phyloP scores from a whole-genome alignment of 2,113 vertebrate genomes.

The Beaufortia kweichowensis region DNA sequence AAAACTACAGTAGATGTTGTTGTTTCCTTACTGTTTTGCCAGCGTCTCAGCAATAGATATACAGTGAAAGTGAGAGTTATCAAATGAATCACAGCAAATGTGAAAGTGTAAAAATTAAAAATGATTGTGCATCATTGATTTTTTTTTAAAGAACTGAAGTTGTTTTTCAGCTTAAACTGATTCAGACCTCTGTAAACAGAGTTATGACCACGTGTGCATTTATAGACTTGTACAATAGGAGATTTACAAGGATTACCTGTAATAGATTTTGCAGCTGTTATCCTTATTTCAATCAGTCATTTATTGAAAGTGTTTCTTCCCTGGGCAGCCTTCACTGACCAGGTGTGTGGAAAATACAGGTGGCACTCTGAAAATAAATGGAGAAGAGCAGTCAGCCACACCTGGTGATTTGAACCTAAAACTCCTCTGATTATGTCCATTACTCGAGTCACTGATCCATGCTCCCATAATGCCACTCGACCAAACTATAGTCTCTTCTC shows the following conservation, averaged over 20 bases:
- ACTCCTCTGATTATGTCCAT: conserved; percentile 47
- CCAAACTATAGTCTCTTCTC: conserved; percentile 35
- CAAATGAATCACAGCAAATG: not conserved
- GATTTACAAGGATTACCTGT: conserved; percentile 6
- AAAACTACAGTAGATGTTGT: not conserved
- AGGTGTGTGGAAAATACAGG: conserved; percentile 41
- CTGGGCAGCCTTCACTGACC: conserved; percentile 5
- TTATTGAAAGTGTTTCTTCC: not conserved
- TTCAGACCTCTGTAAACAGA: not conserved
- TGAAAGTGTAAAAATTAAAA: not conserved
- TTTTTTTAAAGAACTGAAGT: not conserved
- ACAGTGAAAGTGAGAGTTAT: not conserved
- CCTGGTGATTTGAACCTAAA: conserved; percentile 42
- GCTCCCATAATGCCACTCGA: conserved; percentile 32
- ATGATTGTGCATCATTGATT: not conserved
- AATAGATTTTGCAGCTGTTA: conserved; percentile 16
- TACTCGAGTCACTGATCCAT: conserved; percentile 44
- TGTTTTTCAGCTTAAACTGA: not conserved
- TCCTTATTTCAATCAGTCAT: conserved; percentile 16
- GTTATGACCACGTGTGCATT: not conserved
- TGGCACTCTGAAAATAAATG: conserved; percentile 34
- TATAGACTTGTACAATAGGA: not conserved
- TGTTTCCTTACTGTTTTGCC: not conserved
- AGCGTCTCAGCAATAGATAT: not conserved
- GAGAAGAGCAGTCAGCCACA: conserved; percentile 35